Evolutionary conservation across 2,888 invertebrate species (phyloP), one percentile per base, ranked within the genome.

Genomic region (Dryomyza anilis): DNA sequence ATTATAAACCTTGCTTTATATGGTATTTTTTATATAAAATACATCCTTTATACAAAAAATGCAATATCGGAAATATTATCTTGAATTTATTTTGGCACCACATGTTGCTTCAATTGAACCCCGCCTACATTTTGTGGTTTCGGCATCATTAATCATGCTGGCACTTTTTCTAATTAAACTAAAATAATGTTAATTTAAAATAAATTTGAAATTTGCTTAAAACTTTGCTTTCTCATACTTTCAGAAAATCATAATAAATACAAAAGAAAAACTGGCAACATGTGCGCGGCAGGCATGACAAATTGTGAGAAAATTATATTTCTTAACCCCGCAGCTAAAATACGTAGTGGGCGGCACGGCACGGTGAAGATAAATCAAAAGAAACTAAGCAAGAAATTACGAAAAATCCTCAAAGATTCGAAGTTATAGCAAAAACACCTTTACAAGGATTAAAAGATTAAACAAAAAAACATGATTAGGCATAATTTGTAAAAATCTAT

Each of bases 251-350:
- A 16, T 14, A 16, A 33, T 33, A 33, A 1, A 43, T 14, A 43
- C n/a, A 16, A 2, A 16, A 52, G 3, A 52, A 8, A 27, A 52
- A 3, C 39, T 21, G 23, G 36, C 36, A 55, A 33, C 55, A 55
- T 55, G 36, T 55, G 55, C n/a, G n/a, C 55, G 36, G 36, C 55
- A 36, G 36, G 55, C 55, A 23, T 55, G 55, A 55, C 55, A 55
- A 55, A 55, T 36, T 55, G 55, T 36, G 36, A 36, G 36, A 55
- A n/a, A 36, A 33, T 19, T n/a, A n/a, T n/a, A n/a, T n/a, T n/a
- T n/a, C n/a, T n/a, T n/a, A n/a, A n/a, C n/a, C n/a, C n/a, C n/a
- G n/a, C n/a, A n/a, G n/a, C n/a, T n/a, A n/a, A n/a, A n/a, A n/a
- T n/a, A n/a, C n/a, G n/a, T n/a, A n/a, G 6, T 55, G 23, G 23